phyloP scores from a whole-genome alignment of 2,113 vertebrate species.

The Acinonyx jubatus region DNA sequence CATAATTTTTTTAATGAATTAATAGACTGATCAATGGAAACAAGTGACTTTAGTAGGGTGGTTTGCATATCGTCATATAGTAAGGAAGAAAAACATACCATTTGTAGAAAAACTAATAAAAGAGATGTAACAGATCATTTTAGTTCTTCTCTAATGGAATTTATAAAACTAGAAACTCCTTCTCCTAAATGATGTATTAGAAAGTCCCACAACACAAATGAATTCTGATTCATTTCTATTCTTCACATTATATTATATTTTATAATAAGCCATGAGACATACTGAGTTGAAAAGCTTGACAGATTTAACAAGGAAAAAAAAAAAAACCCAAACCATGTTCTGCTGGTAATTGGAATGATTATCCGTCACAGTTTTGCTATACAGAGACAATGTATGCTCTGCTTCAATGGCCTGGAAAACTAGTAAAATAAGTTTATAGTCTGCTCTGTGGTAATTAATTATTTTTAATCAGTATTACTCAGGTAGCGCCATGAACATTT shows the following conservation, averaged over 20 bases:
- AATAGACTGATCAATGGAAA: background rate
- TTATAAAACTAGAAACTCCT: slow-evolving; percentile 11
- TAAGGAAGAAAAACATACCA: background rate
- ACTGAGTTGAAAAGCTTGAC: background rate
- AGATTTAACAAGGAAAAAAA: slow-evolving; percentile 54
- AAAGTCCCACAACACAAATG: background rate
- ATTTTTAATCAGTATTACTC: slow-evolving; percentile 37
- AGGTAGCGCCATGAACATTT: background rate
- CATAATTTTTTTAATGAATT: slow-evolving; percentile 24
- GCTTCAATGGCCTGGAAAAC: slow-evolving; percentile 28
- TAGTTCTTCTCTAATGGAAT: background rate
- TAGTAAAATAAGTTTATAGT: slow-evolving; percentile 34
- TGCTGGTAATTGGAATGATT: slow-evolving; percentile 14
- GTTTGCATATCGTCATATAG: background rate
- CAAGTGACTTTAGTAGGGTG: background rate
- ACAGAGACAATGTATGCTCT: slow-evolving; percentile 15
- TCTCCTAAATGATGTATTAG: slow-evolving; percentile 23
- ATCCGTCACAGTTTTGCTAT: slow-evolving; percentile 22
- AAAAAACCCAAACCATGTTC: slow-evolving; percentile 13
- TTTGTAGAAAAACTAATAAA: slow-evolving; percentile 23
- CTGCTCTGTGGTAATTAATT: slow-evolving; percentile 1
- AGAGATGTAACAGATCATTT: background rate
- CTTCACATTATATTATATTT: slow-evolving; percentile 24
- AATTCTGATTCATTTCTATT: background rate
- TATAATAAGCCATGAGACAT: slow-evolving; percentile 39